These are phyloP conservation scores for Austrofundulus limnaeus DNA, from an alignment of 2,113 vertebrate genomes.

Conservation along the genomic window DNA sequence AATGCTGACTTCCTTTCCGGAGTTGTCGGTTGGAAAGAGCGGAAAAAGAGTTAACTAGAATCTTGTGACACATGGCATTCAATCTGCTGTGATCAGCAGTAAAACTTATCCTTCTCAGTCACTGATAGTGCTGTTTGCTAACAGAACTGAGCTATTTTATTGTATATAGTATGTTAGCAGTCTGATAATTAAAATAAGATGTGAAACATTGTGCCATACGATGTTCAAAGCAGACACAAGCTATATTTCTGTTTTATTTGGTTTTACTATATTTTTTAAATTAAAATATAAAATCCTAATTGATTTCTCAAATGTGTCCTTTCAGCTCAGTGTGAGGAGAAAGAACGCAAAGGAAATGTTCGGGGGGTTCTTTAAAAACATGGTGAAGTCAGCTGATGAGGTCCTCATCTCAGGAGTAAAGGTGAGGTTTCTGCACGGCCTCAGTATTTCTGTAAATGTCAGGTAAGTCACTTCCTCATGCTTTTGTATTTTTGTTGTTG, in stretches of 20 bases:
- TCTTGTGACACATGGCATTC: conserved; percentile 52
- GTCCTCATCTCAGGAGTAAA: conserved; percentile 94
- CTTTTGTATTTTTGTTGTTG: conserved; percentile 11
- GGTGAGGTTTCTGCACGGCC: conserved; percentile 72
- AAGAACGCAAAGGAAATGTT: conserved; percentile 98
- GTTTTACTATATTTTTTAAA: too few species aligned
- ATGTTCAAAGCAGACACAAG: neutral
- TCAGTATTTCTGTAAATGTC: too few species aligned
- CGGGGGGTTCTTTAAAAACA: conserved; percentile 94
- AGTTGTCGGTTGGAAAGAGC: conserved; percentile 61
- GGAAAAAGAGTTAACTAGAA: conserved; percentile 58
- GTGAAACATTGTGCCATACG: neutral
- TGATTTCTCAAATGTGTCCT: conserved; percentile 11
- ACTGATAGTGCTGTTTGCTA: conserved; percentile 25
- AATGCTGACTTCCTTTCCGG: conserved; percentile 68
- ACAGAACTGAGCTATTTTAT: conserved; percentile 1
- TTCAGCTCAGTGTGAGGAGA: conserved; percentile 90
- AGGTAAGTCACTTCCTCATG: neutral
- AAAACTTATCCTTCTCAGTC: conserved; percentile 34
- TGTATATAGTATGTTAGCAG: neutral
- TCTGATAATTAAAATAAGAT: neutral
- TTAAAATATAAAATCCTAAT: neutral
- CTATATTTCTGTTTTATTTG: neutral
- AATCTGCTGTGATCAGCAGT: conserved; percentile 76
- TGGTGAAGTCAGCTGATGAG: conserved; percentile 95